Evolutionary conservation across 2,888 invertebrate species (phyloP).

Genomic region (Lagria hirta): DNA sequence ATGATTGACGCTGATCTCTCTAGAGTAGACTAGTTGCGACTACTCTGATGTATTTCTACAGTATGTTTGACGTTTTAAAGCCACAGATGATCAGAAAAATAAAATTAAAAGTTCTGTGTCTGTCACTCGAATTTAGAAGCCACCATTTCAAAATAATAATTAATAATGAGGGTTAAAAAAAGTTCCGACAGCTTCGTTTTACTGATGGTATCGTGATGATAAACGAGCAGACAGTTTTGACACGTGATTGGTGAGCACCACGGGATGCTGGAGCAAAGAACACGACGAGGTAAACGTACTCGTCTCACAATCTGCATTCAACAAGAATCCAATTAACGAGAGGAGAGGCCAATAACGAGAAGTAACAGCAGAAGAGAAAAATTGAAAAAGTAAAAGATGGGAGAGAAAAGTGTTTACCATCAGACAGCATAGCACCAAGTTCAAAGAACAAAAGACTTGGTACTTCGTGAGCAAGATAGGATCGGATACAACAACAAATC

Average conservation of each 20-base stretch:
- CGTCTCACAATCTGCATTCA: conserved; percentile 19
- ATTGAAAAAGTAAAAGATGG: too few relatives aligned
- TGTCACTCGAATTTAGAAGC: too few relatives aligned
- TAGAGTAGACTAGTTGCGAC: too few relatives aligned
- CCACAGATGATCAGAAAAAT: too few relatives aligned
- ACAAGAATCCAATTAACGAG: conserved; percentile 28
- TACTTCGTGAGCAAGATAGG: conserved; percentile 39
- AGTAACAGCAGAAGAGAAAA: conserved; percentile 16
- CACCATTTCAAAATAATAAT: too few relatives aligned
- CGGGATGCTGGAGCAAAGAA: conserved; percentile 16
- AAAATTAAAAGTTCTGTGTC: too few relatives aligned
- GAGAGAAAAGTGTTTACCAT: neutral
- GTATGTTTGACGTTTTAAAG: too few relatives aligned
- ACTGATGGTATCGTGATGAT: conserved; percentile 37
- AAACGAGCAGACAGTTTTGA: conserved; percentile 39
- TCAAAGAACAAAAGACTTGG: conserved; percentile 36
- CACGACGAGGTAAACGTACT: conserved; percentile 21
- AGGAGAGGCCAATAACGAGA: conserved; percentile 13
- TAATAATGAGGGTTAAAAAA: conserved; percentile 15
- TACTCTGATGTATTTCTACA: too few relatives aligned
- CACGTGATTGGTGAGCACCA: conserved; percentile 37
- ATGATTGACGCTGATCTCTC: too few relatives aligned
- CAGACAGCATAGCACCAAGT: conserved; percentile 23
- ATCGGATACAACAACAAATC: conserved; percentile 40
- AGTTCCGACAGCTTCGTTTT: conserved; percentile 14